Base-by-base conservation (phyloP, 2,888 invertebrate genomes). In the Apamea monoglypha region DNA sequence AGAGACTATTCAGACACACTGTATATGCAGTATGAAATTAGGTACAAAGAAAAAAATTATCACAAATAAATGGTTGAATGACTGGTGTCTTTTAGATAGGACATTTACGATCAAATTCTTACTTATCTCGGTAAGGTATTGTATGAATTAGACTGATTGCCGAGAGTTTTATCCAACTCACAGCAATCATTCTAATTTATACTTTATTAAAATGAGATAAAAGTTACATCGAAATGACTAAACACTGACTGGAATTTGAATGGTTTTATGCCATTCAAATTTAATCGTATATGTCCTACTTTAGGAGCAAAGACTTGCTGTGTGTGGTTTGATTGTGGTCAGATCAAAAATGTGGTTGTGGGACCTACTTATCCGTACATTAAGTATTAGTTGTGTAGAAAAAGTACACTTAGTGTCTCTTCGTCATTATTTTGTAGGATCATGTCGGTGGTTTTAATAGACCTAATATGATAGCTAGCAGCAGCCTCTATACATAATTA, bases 1-100 rank as follows among this genome's bases (percentile, higher is more conserved):
- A 72, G 5, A 25, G 63, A n/a, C 8, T n/a, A n/a, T 64, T 36
- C 69, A 81, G 72, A 73, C 29, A 44, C 29, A 53, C 29, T 66
- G 10, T n/a, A 0, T 53, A 59, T 5, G 59, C 8, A 32, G 21
- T 32, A 10, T 10, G 16, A 59, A 70, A 10, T 12, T 25, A 56
- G 25, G 25, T 44, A 36, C 0, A 12, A 50, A n/a, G 40, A 66
- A 66, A 25, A 63, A 5, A 14, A n/a, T 40, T 7, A 68, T 53
- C 44, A 50, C 1, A 56, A 32, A 73, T 1, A 4, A 53, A 50
- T 21, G 7, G 14, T 44, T 74, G 29, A 53, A 18, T 44, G 2
- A 21, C 16, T 29, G 7, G 50, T 25, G 5, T 69, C 1, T 44
- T 56, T 25, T 40, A n/a, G 1, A 18, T 21, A 53, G 21, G 53